Conservation (phyloP, 2,888 invertebrate species). For the Phyllotreta cruciferae region DNA sequence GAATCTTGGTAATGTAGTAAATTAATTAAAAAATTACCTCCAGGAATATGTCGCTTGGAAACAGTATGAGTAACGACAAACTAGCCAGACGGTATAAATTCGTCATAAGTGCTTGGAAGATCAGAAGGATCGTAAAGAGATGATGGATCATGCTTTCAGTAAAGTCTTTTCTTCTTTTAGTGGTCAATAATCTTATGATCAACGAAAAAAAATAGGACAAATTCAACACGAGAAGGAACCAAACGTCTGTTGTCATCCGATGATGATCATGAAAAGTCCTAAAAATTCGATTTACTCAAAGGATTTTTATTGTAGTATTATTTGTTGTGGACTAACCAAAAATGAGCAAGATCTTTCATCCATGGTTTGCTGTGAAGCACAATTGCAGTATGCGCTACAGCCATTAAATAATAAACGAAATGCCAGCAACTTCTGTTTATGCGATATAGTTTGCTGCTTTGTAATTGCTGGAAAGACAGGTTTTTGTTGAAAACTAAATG, state of each 20-base stretch:
- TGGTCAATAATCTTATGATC: conserved; percentile 3
- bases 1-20: not conserved
- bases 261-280: conserved; percentile 10
- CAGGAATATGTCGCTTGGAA: conserved; percentile 23
- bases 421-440: too few relatives aligned
- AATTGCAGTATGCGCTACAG: too few relatives aligned
- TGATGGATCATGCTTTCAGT: conserved; percentile 17
- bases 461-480: too few relatives aligned
- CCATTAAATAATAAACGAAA: too few relatives aligned
- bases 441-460: too few relatives aligned
- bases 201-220: conserved; percentile 18
- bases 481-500: too few relatives aligned
- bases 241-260: conserved; percentile 12
- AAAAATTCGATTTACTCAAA: not conserved
- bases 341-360: too few relatives aligned
- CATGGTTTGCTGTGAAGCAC: too few relatives aligned
- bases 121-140: conserved; percentile 16
- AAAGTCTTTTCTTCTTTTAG: conserved; percentile 17
- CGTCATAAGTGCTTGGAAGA: conserved; percentile 1
- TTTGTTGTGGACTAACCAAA: too few relatives aligned
- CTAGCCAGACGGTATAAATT: conserved; percentile 13
- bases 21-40: conserved; percentile 19
- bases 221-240: conserved; percentile 11
- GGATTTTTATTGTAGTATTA: too few relatives aligned
- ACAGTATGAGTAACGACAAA: conserved; percentile 7